A percentile compares a stretch with the other conserved stretches of the same genome.
Evolutionary conservation across 2,797 vertebrate genomes (phyloP).

Genomic region (Caiman crocodilus): DNA sequence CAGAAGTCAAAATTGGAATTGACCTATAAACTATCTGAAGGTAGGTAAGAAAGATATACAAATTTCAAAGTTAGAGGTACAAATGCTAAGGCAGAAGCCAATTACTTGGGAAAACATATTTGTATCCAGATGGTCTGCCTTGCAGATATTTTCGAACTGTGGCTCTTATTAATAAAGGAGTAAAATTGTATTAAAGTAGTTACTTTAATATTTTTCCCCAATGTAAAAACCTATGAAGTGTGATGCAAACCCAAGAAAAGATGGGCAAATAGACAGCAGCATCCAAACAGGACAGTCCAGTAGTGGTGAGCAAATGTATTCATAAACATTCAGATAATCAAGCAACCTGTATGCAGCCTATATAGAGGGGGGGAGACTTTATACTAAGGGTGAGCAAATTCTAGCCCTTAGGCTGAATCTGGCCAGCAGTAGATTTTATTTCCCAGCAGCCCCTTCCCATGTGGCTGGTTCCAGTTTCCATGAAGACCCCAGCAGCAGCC

Average conservation of each 20-base stretch:
- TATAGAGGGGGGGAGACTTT: no score
- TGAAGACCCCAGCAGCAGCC: no score
- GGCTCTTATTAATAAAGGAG: constrained; percentile 55
- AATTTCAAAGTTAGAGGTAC: neutral
- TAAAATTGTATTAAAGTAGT: constrained; percentile 62
- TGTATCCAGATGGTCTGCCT: constrained; percentile 36
- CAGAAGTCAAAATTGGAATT: constrained; percentile 47
- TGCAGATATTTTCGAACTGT: constrained; percentile 56
- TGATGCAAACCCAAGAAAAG: constrained; percentile 48
- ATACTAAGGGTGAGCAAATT: no score
- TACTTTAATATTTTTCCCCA: constrained; percentile 70
- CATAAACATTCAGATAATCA: constrained; percentile 30
- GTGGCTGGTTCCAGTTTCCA: no score
- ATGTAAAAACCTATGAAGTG: constrained; percentile 49
- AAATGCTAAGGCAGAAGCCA: neutral
- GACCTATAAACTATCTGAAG: constrained; percentile 13
- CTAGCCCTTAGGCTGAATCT: no score
- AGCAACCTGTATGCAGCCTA: neutral
- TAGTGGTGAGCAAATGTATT: neutral
- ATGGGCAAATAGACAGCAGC: constrained; percentile 23
- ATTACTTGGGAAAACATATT: constrained; percentile 22
- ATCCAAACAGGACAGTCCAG: constrained; percentile 42
- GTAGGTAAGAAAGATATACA: constrained; percentile 56
- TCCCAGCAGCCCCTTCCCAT: no score
- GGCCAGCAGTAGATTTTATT: no score